Evolutionary conservation across 2,888 invertebrate genomes (phyloP), one percentile per base, ranked within the genome.

Genomic region (Dichetophora obliterata): DNA sequence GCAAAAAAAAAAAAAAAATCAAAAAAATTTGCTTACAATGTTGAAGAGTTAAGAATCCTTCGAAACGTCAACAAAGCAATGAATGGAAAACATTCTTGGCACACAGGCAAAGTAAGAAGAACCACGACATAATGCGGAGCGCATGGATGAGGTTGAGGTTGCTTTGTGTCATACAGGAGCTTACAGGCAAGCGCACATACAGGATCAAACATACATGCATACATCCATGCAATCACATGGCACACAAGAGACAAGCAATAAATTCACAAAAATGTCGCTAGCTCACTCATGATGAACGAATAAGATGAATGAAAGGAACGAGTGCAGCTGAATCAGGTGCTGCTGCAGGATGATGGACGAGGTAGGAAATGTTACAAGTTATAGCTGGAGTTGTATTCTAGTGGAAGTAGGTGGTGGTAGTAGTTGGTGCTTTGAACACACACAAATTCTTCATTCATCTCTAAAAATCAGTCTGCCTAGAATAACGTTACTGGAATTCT

Each of bases 231-330:
- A 34, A 22, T 37, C 37, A 34, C 34, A 37, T 71, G 70, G 43
- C 71, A 71, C 59, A 37, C 37, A 34, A 71, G 71, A 57, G 71
- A 57, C 71, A 71, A 71, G 37, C 37, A 73, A 43, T 73, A 34
- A 63, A 48, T 63, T 73, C 48, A 14, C 19, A 73, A 43, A 50
- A 73, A 73, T 66, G 66, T 37, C 66, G 31, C 66, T 37, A 19
- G 66, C 19, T 59, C 59, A 9, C 59, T 24, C 27, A 22, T 66
- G 66, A 19, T 66, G 66, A 66, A 66, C 22, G 66, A 66, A 43
- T 22, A 11, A 37, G 43, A 59, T 27, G 27, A 24, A 59, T 5
- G 19, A 59, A 59, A 27, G 5, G 57, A 24, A 27, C 54, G 19
- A 22, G 6, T 19, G 54, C 54, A 22, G n/a, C 57, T 24, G 19